phyloP scores from a whole-genome alignment of 1,140 invertebrate species.

The Tetramorium alpestre region DNA sequence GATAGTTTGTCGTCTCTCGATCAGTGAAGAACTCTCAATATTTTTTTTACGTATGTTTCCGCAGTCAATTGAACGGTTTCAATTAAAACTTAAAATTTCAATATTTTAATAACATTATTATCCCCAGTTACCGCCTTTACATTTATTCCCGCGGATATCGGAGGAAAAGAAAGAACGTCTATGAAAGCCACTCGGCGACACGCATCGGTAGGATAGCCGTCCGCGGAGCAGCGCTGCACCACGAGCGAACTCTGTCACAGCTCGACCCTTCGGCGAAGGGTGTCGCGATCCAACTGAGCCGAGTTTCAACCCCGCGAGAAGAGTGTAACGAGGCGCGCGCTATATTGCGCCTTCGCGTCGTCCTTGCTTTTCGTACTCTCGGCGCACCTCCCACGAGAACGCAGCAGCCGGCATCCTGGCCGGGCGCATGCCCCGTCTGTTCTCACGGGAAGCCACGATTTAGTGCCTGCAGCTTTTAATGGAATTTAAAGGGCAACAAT shows the following conservation, averaged over 20 bases:
- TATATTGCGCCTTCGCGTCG: constrained; percentile 55
- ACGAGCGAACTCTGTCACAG: not conserved
- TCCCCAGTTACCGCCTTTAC: no score
- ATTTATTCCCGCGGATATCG: not conserved
- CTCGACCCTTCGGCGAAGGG: constrained; percentile 29
- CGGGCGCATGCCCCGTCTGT: constrained; percentile 42
- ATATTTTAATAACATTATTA: not conserved
- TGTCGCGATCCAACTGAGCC: constrained; percentile 57
- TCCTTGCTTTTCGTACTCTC: constrained; percentile 59
- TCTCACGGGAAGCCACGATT: constrained; percentile 45
- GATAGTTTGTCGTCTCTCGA: not conserved
- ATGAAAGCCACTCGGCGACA: not conserved
- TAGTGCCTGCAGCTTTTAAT: constrained; percentile 54
- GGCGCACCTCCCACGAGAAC: constrained; percentile 58
- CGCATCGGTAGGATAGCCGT: not conserved
- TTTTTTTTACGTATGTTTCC: not conserved
- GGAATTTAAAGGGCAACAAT: constrained; percentile 58
- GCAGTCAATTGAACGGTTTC: not conserved
- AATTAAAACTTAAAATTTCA: not conserved
- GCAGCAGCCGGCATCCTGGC: constrained; percentile 37
- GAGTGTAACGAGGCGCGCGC: constrained; percentile 42
- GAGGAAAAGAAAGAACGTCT: not conserved
- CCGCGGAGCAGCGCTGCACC: not conserved
- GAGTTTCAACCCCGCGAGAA: constrained; percentile 52
- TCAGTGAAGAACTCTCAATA: not conserved